Conservation (phyloP, 2,797 vertebrate species). For the Clamator glandarius region DNA sequence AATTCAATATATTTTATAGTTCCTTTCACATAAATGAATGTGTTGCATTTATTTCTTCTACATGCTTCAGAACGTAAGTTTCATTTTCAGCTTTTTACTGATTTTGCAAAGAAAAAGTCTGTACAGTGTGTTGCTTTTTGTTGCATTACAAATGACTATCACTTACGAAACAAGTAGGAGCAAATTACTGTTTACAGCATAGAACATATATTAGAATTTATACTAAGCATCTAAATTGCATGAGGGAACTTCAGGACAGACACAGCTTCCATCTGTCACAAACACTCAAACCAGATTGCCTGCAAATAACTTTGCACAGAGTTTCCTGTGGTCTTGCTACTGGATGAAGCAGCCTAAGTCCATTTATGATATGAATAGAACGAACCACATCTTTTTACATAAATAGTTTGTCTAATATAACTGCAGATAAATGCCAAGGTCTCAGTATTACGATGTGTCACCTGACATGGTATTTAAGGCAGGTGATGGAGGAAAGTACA, state of each 20-base stretch:
- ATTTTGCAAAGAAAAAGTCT: neutral
- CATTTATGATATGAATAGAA: neutral
- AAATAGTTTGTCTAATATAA: neutral
- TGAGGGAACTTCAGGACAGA: constrained; percentile 17
- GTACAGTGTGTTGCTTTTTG: neutral
- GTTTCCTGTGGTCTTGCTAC: neutral
- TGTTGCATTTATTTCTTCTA: neutral
- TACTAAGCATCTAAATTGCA: neutral
- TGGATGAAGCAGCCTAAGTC: neutral
- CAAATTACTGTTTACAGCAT: constrained; percentile 32
- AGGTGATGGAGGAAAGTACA: neutral
- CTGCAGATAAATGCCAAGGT: neutral
- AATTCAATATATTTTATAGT: neutral
- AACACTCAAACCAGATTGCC: neutral
- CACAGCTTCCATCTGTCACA: constrained; percentile 13
- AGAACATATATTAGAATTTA: constrained; percentile 2
- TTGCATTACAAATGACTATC: neutral
- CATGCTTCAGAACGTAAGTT: neutral
- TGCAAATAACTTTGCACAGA: constrained; percentile 12
- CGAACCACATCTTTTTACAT: neutral
- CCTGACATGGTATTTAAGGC: neutral
- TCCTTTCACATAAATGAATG: constrained; percentile 15
- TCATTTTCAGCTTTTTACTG: neutral
- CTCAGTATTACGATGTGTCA: neutral
- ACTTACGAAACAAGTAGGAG: constrained; percentile 44